Percentiles rank a stretch among this genome's conserved stretches.
Conservation (phyloP, 2,888 invertebrate species). For the Exephanes ischioxanthus region DNA sequence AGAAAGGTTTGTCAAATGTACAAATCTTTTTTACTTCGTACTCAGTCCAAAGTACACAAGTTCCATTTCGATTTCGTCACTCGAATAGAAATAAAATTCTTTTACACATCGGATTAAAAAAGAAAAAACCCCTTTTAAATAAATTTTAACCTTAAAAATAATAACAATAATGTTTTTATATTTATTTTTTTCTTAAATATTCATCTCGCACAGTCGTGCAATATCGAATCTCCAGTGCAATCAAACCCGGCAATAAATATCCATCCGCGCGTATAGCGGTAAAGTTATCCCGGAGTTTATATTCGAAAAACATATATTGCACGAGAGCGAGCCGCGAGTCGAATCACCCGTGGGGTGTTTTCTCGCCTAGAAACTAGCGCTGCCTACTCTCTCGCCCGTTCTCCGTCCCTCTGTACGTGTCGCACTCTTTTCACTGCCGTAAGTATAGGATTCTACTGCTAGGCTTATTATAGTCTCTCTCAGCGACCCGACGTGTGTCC, state of each 20-base stretch:
- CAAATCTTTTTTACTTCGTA: no score
- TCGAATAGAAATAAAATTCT: no score
- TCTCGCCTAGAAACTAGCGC: constrained; percentile 54
- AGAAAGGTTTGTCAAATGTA: no score
- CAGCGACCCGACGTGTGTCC: constrained; percentile 37
- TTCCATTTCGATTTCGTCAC: no score
- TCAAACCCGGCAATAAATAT: not conserved
- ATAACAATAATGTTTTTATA: no score
- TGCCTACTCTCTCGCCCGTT: not conserved
- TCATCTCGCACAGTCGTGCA: not conserved
- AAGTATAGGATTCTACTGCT: constrained; percentile 59
- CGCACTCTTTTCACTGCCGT: constrained; percentile 40
- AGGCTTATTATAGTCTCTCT: constrained; percentile 59
- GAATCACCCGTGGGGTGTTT: constrained; percentile 34
- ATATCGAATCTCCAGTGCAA: not conserved
- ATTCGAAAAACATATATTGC: constrained; percentile 48
- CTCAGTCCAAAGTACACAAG: no score
- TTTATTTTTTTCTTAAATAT: not conserved
- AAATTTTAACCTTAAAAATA: no score
- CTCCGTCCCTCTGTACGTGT: constrained; percentile 31
- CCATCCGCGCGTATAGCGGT: not conserved
- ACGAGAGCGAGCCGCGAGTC: constrained; percentile 22
- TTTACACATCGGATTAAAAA: no score
- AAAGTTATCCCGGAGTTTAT: constrained; percentile 46
- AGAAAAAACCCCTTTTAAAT: no score